phyloP scores from a whole-genome alignment of 1,140 invertebrate genomes.

The Kradibia gibbosae region DNA sequence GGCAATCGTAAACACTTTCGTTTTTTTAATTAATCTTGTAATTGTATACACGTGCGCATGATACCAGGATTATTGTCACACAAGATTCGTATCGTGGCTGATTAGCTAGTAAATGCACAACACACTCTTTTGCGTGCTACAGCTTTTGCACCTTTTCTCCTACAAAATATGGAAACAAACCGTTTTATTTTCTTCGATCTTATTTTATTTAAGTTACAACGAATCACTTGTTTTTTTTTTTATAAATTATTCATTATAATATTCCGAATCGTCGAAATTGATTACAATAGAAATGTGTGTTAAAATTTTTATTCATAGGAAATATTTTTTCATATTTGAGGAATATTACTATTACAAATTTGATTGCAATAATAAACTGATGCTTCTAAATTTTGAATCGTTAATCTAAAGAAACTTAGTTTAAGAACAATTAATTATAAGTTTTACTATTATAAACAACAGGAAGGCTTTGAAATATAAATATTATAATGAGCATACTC shows the following conservation, averaged over 20 bases:
- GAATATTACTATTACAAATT: too few species aligned
- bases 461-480: too few species aligned
- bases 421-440: too few species aligned
- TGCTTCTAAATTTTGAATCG: too few species aligned
- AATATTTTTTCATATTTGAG: too few species aligned
- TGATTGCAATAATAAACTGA: too few species aligned
- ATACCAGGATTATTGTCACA: slow-evolving; percentile 53
- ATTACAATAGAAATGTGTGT: too few species aligned
- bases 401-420: too few species aligned
- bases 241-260: neutral
- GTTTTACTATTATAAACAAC: too few species aligned
- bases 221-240: neutral
- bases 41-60: slow-evolving; percentile 14
- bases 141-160: slow-evolving; percentile 23
- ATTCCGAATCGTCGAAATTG: too few species aligned
- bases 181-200: neutral
- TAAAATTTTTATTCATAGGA: too few species aligned
- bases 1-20: slow-evolving; percentile 47
- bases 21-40: slow-evolving; percentile 52
- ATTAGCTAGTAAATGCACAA: slow-evolving; percentile 60
- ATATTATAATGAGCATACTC: too few species aligned
- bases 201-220: neutral
- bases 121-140: slow-evolving; percentile 49
- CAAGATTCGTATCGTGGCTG: slow-evolving; percentile 61
- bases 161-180: neutral